Conservation (phyloP, 2,113 vertebrate genomes). For the Genyomyrus donnyi region DNA sequence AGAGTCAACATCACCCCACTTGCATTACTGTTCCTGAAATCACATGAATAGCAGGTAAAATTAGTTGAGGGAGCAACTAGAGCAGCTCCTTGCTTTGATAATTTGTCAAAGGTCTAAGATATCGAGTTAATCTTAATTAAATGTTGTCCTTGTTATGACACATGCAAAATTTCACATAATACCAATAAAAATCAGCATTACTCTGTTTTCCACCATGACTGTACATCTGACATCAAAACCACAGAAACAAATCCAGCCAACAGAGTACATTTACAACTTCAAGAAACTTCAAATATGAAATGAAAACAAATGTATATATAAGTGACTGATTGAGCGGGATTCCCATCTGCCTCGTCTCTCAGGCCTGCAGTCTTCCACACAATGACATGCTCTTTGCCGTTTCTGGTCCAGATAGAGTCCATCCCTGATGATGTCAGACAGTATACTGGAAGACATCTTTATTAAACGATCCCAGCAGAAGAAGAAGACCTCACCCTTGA, state of each 20-base stretch:
- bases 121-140: neutral
- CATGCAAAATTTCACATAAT: neutral
- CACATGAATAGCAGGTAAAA: conserved; percentile 2
- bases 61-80: neutral
- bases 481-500: conserved; percentile 92
- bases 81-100: neutral
- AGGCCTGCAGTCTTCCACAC: neutral
- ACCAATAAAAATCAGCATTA: neutral
- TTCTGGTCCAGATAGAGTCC: conserved; percentile 22
- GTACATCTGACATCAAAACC: neutral
- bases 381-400: neutral
- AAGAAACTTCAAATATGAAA: neutral
- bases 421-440: conserved; percentile 65
- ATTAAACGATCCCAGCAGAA: conserved; percentile 94
- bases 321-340: neutral
- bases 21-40: neutral
- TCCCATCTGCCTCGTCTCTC: neutral
- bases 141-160: neutral
- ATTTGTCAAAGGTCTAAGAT: neutral
- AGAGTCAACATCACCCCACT: neutral
- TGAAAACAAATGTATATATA: neutral
- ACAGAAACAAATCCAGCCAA: neutral
- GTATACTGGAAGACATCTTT: conserved; percentile 84
- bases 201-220: neutral
- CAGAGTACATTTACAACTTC: neutral